Evolutionary conservation across 53 echinoderm and acorn worm genomes (phyloP).

Genomic region (Holothuria scabra): DNA sequence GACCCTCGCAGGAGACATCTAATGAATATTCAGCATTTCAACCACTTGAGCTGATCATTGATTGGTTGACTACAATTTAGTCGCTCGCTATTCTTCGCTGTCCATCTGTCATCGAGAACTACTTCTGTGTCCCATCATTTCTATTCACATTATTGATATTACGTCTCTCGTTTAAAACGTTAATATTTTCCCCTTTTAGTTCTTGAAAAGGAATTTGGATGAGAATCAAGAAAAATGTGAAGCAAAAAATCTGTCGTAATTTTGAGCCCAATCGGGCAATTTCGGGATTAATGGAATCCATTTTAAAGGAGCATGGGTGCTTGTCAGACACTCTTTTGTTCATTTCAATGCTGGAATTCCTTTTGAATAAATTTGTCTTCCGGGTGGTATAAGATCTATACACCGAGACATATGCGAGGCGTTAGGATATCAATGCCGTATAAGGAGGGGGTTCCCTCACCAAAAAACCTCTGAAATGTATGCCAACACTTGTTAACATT

Average conservation of each 20-base stretch:
- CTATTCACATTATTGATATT: no score
- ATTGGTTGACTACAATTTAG: constrained; percentile 21
- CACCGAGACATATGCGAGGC: constrained; percentile 21
- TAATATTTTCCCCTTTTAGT: no score
- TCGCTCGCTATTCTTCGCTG: background rate
- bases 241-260: constrained; percentile 43
- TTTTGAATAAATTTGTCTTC: constrained; percentile 13
- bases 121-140: no score
- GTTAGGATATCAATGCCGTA: background rate
- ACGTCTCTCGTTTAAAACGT: no score
- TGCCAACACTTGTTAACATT: constrained; percentile 9
- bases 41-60: constrained; percentile 28
- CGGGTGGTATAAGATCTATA: background rate
- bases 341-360: constrained; percentile 4
- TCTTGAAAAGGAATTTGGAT: no score
- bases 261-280: constrained; percentile 44
- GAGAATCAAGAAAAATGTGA: no score
- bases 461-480: background rate
- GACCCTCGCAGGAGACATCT: constrained; percentile 19
- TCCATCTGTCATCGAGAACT: constrained; percentile 27
- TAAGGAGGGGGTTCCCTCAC: background rate
- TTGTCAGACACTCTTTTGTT: constrained; percentile 28
- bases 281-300: constrained; percentile 37
- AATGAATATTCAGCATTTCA: constrained; percentile 23
- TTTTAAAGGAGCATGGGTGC: constrained; percentile 26